Conservation (phyloP, 2,797 vertebrate genomes). For the Acanthornis magna region DNA sequence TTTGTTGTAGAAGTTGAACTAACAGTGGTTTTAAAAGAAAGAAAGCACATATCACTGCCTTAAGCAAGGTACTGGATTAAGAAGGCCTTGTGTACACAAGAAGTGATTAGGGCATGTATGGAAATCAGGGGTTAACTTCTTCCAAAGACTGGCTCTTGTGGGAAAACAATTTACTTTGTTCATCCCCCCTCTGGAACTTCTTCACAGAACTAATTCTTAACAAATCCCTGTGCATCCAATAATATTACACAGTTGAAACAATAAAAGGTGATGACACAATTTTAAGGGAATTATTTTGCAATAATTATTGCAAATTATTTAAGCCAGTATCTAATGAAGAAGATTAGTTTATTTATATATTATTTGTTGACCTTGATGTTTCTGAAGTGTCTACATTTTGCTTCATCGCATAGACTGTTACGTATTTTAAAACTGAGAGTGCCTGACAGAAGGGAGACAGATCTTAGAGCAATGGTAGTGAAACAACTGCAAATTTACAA, state of each 20-base stretch:
- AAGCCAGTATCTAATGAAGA: background rate
- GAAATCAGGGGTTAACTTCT: background rate
- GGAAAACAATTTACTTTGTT: background rate
- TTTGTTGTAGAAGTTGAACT: background rate
- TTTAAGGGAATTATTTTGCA: background rate
- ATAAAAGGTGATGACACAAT: background rate
- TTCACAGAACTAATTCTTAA: background rate
- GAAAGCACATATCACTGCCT: background rate
- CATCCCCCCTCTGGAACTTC: background rate
- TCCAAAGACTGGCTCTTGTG: background rate
- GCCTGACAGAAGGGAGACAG: background rate
- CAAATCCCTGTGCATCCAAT: background rate
- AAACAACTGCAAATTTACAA: background rate
- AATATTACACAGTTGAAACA: background rate
- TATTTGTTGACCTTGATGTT: background rate
- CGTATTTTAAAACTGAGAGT: background rate
- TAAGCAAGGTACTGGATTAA: background rate
- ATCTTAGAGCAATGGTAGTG: background rate
- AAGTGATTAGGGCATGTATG: background rate
- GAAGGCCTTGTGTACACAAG: fast-evolving
- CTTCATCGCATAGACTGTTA: background rate
- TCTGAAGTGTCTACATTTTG: background rate
- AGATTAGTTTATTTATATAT: background rate
- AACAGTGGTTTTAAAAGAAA: background rate
- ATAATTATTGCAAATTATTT: too few relatives aligned